Percentiles rank a stretch among this genome's conserved stretches.
Evolutionary conservation across 2,113 vertebrate species (phyloP).

Genomic region (Alligator mississippiensis): DNA sequence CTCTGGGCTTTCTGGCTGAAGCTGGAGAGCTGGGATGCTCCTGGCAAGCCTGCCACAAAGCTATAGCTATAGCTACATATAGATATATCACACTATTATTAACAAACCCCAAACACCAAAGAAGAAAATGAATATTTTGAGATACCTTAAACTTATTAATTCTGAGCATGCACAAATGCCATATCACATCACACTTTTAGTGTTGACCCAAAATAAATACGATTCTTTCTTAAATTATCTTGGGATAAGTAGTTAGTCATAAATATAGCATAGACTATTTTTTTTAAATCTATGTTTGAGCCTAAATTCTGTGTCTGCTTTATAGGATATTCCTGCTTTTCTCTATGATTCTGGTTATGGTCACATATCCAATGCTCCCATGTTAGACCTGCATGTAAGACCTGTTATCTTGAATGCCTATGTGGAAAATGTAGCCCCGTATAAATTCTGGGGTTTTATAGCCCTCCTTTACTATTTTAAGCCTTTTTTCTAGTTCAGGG

Average conservation of each 20-base stretch:
- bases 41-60: too few relatives aligned
- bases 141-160: not conserved
- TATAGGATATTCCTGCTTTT: not conserved
- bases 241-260: not conserved
- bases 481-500: too few relatives aligned
- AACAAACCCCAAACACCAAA: fast-evolving
- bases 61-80: not conserved
- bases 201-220: not conserved
- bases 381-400: too few relatives aligned
- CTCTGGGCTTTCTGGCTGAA: too few relatives aligned
- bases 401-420: too few relatives aligned
- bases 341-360: too few relatives aligned
- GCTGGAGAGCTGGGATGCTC: too few relatives aligned
- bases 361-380: too few relatives aligned
- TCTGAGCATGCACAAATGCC: not conserved
- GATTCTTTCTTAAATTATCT: not conserved
- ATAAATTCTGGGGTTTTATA: too few relatives aligned
- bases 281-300: not conserved
- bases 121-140: not conserved
- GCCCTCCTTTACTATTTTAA: too few relatives aligned
- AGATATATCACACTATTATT: not conserved
- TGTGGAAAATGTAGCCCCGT: too few relatives aligned
- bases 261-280: not conserved
- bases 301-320: not conserved
- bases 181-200: not conserved